Evolutionary conservation across 2,113 vertebrate species (phyloP), one percentile per base, ranked within the genome.

Genomic region (Myotis davidii): DNA sequence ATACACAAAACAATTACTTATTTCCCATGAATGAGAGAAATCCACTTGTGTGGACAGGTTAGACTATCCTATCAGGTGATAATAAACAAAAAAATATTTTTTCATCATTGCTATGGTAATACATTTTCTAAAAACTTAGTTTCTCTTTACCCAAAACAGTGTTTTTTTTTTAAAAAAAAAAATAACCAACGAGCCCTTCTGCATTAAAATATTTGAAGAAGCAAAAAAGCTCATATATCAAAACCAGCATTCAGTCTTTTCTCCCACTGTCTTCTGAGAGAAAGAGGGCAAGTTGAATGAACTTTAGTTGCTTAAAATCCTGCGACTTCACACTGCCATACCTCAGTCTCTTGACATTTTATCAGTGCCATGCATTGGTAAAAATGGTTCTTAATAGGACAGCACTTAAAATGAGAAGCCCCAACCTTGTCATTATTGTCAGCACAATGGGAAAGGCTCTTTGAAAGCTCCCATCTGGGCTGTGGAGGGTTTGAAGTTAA

Each of bases 401-500:
- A 77, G 77, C 88, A 85, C 98, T 98, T 97, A 96, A 98, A 98
- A 95, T 93, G 97, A 93, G 94, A 94, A 97, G 91, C 67, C 76
- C 52, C 93, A 94, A 78, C 27, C 83, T 96, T 94, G 97, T 96
- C 91, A 96, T 98, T 98, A 97, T 98, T 97, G 77, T 74, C 48
- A 11, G 27, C 86, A 98, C 97, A 98, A 98, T 97, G 97, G 94
- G 39, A 91, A 96, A 96, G 11, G 73, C 94, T 97, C 79, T 1
- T 70, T 88, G 84, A 90, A 98, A 97, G 84, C 85, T 90, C 92
- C 79, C 92, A 94, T 97, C 94, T 94, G 95, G 91, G 85, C 95
- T 95, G 76, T 18, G 65, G 81, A 96, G 98, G 69, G 32, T 94
- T 97, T 94, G 95, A 73, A 98, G 99, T 99, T 99, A 99, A 99